A percentile compares a stretch with the other conserved stretches of the same genome.
phyloP scores from a whole-genome alignment of 30 jellyfish, hydroid and myxozoan species.

The Pseudorhiza aurosa region DNA sequence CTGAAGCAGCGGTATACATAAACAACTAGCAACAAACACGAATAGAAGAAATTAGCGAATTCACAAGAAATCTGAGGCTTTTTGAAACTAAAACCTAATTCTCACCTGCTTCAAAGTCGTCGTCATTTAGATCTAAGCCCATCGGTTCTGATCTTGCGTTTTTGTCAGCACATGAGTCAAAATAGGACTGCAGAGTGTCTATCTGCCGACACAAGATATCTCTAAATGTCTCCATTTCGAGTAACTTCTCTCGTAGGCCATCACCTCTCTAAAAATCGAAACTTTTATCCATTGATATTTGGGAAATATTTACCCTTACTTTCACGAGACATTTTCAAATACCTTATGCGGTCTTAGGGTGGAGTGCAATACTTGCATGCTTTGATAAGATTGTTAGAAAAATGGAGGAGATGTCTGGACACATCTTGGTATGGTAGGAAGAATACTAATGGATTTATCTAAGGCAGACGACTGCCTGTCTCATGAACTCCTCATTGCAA shows the following conservation, averaged over 20 bases:
- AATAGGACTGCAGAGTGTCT: conserved; percentile 88
- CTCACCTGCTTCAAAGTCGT: conserved; percentile 80
- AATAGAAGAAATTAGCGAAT: too few relatives aligned
- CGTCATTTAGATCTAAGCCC: conserved; percentile 82
- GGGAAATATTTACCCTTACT: not conserved
- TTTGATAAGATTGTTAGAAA: conserved; percentile 34
- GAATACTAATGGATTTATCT: conserved; percentile 10
- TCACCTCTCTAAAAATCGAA: conserved; percentile 74
- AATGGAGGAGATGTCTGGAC: conserved; percentile 9
- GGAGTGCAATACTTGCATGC: conserved; percentile 41
- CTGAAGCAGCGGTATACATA: too few relatives aligned
- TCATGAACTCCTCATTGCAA: conserved; percentile 16
- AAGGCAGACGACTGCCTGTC: not conserved
- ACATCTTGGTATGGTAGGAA: conserved; percentile 6
- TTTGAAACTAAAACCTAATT: not conserved
- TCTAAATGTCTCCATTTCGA: conserved; percentile 95
- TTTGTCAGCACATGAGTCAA: conserved; percentile 89
- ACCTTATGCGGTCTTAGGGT: conserved; percentile 28
- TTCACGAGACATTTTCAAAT: conserved; percentile 15
- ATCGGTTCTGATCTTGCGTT: conserved; percentile 32
- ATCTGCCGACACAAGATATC: conserved; percentile 92
- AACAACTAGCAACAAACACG: too few relatives aligned
- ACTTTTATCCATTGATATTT: not conserved
- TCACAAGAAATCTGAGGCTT: not conserved
- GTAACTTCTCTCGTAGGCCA: conserved; percentile 86